Conservation (phyloP, 2,113 vertebrate species). For the Crotalus helleri region DNA sequence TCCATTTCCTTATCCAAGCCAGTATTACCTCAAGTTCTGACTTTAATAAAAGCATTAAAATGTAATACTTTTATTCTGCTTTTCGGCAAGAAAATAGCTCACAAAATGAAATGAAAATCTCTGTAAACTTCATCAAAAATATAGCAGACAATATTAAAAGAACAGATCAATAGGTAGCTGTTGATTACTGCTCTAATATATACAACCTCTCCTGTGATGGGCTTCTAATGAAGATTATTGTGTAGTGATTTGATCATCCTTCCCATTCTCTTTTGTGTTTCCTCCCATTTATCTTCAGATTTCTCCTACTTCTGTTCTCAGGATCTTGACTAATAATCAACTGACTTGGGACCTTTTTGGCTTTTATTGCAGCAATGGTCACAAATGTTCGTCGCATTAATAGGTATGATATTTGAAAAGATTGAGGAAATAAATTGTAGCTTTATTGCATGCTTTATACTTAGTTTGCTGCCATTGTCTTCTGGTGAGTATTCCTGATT, state of each 20-base stretch:
- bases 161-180: background rate
- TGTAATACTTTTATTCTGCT: background rate
- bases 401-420: background rate
- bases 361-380: background rate
- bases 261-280: background rate
- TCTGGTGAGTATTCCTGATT: background rate
- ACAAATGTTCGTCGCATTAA: background rate
- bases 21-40: background rate
- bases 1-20: background rate
- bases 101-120: background rate
- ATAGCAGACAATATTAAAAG: background rate
- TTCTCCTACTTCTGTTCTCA: background rate
- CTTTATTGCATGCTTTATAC: background rate
- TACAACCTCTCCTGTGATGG: background rate
- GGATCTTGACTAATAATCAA: background rate
- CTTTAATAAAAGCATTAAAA: background rate
- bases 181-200: background rate
- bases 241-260: background rate
- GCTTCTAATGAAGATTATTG: background rate
- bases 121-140: background rate
- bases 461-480: background rate
- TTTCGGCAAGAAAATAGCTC: background rate
- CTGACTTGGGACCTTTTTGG: background rate
- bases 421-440: background rate
- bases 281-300: background rate